These are phyloP conservation scores for Drosophila tropicalis DNA, from an alignment of 1,140 invertebrate species.

Conservation along the genomic window DNA sequence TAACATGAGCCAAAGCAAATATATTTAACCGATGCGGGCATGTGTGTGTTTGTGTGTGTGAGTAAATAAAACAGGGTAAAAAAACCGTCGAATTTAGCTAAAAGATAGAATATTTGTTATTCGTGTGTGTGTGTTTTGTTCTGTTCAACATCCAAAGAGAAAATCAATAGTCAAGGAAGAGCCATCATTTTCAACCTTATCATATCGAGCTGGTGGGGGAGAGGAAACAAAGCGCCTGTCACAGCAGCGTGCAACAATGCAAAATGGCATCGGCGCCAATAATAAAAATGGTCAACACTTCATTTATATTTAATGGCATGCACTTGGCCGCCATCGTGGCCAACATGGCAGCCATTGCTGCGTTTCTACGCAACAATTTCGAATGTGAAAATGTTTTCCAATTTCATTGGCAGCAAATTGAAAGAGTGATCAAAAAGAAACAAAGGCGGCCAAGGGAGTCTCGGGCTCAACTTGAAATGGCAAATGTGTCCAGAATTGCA, in stretches of 20 bases:
- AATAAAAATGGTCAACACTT: conserved; percentile 44
- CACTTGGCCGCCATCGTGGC: conserved; percentile 54
- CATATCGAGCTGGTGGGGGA: too few species aligned
- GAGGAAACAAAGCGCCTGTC: background rate
- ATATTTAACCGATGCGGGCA: too few species aligned
- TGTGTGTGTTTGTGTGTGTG: background rate
- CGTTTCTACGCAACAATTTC: conserved; percentile 79
- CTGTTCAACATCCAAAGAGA: background rate
- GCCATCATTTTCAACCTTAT: too few species aligned
- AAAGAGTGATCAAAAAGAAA: background rate
- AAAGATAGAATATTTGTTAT: background rate
- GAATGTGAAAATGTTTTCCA: conserved; percentile 72
- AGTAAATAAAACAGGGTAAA: background rate
- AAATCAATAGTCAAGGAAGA: background rate
- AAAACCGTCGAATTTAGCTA: background rate
- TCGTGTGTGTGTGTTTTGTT: background rate
- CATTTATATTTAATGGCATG: conserved; percentile 70
- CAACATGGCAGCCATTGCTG: conserved; percentile 43
- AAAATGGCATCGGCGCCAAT: conserved; percentile 67
- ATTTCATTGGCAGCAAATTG: conserved; percentile 68
- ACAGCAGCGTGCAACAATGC: conserved; percentile 70
- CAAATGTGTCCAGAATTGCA: conserved; percentile 70
- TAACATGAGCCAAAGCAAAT: background rate
- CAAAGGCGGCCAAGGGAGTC: background rate
- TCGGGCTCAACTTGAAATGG: conserved; percentile 21